A percentile compares a stretch with the other conserved stretches of the same genome.
These are phyloP conservation scores for Cyprinodon variegatus DNA, from an alignment of 2,113 vertebrate genomes.

Conservation along the genomic window DNA sequence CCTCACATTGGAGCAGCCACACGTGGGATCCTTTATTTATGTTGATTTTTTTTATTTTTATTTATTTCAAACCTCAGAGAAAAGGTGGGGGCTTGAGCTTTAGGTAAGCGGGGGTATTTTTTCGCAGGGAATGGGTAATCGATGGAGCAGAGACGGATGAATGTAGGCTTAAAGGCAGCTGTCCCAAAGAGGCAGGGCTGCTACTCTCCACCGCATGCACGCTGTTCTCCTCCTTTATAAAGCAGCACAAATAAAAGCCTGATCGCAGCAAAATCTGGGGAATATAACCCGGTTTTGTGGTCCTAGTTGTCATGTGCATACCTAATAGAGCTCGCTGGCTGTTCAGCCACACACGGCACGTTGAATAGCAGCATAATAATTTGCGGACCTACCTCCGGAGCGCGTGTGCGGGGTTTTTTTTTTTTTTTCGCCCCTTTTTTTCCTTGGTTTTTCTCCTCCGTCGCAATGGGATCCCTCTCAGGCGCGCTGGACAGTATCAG, in stretches of 20 bases:
- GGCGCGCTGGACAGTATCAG: constrained; percentile 66
- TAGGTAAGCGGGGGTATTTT: constrained; percentile 48
- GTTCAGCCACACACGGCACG: constrained; percentile 46
- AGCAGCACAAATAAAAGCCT: constrained; percentile 59
- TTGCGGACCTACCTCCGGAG: constrained; percentile 73
- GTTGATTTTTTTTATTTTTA: not conserved
- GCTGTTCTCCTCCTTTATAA: constrained; percentile 39
- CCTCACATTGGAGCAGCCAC: constrained; percentile 46
- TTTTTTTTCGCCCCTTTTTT: constrained; percentile 15
- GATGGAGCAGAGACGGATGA: constrained; percentile 67
- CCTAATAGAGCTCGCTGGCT: constrained; percentile 35
- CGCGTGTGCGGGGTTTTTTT: constrained; percentile 34
- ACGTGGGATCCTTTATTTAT: constrained; percentile 63
- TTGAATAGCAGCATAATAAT: constrained; percentile 63
- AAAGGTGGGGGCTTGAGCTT: constrained; percentile 35
- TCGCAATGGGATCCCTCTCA: constrained; percentile 75
- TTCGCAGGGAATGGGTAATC: constrained; percentile 58
- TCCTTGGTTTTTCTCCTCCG: constrained; percentile 33
- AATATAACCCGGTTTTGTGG: constrained; percentile 6
- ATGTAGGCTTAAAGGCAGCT: constrained; percentile 69
- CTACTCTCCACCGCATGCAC: constrained; percentile 69
- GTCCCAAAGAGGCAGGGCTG: constrained; percentile 70
- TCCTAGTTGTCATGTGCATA: constrained; percentile 66
- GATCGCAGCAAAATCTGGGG: constrained; percentile 42
- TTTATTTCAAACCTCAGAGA: constrained; percentile 38